Evolutionary conservation across 2,113 vertebrate species (phyloP).

Genomic region (Cynoglossus semilaevis): DNA sequence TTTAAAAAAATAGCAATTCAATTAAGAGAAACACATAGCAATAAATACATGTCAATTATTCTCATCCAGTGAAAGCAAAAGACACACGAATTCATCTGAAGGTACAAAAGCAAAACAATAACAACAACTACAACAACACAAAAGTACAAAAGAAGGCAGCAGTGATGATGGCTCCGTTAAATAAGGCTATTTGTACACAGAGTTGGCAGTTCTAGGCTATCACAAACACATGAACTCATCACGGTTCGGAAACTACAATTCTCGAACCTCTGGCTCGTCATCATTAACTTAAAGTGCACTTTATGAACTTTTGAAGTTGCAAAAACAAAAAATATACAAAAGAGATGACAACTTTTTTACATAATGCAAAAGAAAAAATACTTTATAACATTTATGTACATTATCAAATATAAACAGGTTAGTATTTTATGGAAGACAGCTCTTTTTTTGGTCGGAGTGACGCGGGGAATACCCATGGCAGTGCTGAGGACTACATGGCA

Average conservation of each 20-base stretch:
- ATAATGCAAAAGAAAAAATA: conserved; percentile 46
- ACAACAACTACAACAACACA: conserved; percentile 37
- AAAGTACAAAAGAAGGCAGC: conserved; percentile 70
- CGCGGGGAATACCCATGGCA: conserved; percentile 76
- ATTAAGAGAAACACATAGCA: conserved; percentile 81
- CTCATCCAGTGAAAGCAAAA: conserved; percentile 72
- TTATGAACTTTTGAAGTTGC: conserved; percentile 78
- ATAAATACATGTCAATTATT: conserved; percentile 88
- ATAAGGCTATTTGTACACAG: conserved; percentile 70
- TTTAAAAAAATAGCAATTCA: conserved; percentile 76
- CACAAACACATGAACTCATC: conserved; percentile 40
- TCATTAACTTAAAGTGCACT: conserved; percentile 88
- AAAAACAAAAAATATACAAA: conserved; percentile 58
- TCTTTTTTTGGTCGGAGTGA: conserved; percentile 72
- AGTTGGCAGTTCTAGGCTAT: conserved; percentile 85
- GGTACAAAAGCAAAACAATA: conserved; percentile 42
- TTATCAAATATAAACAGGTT: conserved; percentile 54
- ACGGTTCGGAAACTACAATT: conserved; percentile 62
- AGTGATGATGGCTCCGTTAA: conserved; percentile 83
- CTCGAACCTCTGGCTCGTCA: conserved; percentile 74
- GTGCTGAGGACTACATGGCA: conserved; percentile 76
- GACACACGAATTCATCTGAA: conserved; percentile 66
- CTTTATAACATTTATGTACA: conserved; percentile 13
- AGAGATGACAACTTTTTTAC: conserved; percentile 23
- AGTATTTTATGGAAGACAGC: conserved; percentile 71